Base-by-base conservation (phyloP, 2,888 invertebrate species). In the Drosophila infuscata region DNA sequence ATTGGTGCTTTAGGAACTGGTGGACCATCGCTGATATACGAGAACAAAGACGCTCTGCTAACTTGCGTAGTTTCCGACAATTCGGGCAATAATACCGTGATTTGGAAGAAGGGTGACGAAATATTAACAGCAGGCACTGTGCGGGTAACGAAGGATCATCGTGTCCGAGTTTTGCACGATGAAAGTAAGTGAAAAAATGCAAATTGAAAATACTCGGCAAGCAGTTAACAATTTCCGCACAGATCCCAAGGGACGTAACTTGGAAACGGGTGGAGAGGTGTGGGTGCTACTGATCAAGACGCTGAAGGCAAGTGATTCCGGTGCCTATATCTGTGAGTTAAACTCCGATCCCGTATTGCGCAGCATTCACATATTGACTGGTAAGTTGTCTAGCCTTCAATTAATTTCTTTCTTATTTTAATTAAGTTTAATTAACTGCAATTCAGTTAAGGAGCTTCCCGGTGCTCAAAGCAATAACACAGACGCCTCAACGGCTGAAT, bases 201-300 rank as follows among this genome's bases (percentile, higher is more conserved):
- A 48, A 36, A n/a, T 11, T 8, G 7, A n/a, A 20, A 8, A 20
- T 5, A 7, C 1, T 38, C 0, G 30, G 3, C 29, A 25, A 41
- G 35, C 11, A 17, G 41, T 25, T 51, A 15, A 20, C 3, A 7
- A 30, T 17, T 15, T 35, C 7, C 15, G 43, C 3, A 54, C 70
- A 93, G 93, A 87, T 84, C 91, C 92, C 20, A 91, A 91, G 57
- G 92, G 88, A 5, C 81, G 64, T 32, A 80, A 88, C 43, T 38
- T 78, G 70, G 89, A 87, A 20, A 84, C 82, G 89, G 97, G 96
- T 3, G 97, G 97, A 0, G 97, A 97, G 90, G 97, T 97, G 20
- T 97, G 97, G 97, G 97, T 97, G 49, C 94, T 97, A 57, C 95
- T 96, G 74, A 96, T 97, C 88, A 96, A 95, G 91, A 94, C 95